Evolutionary conservation across 2,113 vertebrate genomes (phyloP).

Genomic region (Tachysurus fulvidraco): DNA sequence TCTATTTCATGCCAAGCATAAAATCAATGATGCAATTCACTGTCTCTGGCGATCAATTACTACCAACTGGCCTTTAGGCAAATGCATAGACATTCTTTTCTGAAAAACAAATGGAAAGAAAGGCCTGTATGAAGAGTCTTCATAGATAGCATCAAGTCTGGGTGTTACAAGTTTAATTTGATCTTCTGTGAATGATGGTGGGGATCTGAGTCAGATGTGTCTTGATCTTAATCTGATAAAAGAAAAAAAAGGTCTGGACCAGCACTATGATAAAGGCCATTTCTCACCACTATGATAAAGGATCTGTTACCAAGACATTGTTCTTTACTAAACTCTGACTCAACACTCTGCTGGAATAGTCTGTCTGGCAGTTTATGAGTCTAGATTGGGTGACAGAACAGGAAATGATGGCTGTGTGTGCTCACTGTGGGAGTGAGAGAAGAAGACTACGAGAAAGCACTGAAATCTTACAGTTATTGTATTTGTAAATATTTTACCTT

Average conservation of each 20-base stretch:
- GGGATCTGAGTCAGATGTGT: slow-evolving; percentile 13
- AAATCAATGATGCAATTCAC: slow-evolving; percentile 1
- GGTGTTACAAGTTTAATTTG: background rate
- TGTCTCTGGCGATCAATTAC: slow-evolving; percentile 4
- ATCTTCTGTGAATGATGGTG: slow-evolving; percentile 35
- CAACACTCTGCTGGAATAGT: background rate
- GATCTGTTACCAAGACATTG: background rate
- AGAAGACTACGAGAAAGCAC: background rate
- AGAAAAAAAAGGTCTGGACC: background rate
- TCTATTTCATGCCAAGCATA: background rate
- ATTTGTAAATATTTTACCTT: background rate
- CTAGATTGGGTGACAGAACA: background rate
- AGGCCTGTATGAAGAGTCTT: background rate
- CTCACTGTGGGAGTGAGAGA: too few species aligned
- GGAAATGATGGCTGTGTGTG: slow-evolving; percentile 3
- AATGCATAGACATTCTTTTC: slow-evolving; percentile 13
- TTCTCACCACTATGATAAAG: slow-evolving; percentile 15
- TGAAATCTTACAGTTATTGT: background rate
- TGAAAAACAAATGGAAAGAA: background rate
- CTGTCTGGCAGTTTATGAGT: background rate
- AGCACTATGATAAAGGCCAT: slow-evolving; percentile 4
- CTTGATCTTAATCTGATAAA: slow-evolving; percentile 47
- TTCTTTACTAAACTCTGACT: background rate
- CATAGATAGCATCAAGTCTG: background rate
- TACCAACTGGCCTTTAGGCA: background rate